phyloP scores from a whole-genome alignment of 2,888 invertebrate genomes.

The Resseliella maxima region DNA sequence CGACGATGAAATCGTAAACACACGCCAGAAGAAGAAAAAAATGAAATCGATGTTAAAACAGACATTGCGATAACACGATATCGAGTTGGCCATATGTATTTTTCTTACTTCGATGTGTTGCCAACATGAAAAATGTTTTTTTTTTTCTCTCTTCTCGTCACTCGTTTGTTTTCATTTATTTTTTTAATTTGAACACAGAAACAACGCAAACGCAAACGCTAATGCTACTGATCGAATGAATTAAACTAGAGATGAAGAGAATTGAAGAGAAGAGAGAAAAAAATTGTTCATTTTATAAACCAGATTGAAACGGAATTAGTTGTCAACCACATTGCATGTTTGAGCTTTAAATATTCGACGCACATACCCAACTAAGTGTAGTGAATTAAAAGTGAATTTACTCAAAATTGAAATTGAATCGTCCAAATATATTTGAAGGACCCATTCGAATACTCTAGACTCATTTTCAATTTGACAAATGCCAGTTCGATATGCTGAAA shows the following conservation, averaged over 20 bases:
- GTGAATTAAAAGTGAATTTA: too few species aligned
- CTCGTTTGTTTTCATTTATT: background rate
- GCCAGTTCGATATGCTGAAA: background rate
- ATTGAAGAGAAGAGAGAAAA: background rate
- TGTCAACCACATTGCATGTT: constrained; percentile 22
- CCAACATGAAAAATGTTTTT: too few species aligned
- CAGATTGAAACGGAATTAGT: constrained; percentile 44
- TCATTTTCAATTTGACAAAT: too few species aligned
- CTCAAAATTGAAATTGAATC: too few species aligned
- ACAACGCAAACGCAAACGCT: background rate
- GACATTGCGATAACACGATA: constrained; percentile 30
- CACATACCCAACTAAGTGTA: background rate
- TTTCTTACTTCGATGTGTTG: too few species aligned
- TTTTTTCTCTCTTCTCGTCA: background rate
- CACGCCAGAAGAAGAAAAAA: constrained; percentile 30
- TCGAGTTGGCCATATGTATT: too few species aligned
- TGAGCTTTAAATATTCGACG: constrained; percentile 3
- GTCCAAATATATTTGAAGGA: too few species aligned
- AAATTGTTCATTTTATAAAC: background rate
- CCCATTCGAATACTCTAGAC: too few species aligned
- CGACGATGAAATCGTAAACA: constrained; percentile 10
- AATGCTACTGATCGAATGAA: background rate
- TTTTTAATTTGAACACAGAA: constrained; percentile 13
- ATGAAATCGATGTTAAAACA: constrained; percentile 39
- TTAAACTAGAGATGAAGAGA: too few species aligned